A percentile compares a stretch with the other conserved stretches of the same genome.
phyloP scores from a whole-genome alignment of 37 sponge, comb jelly and placozoan genomes.

The Axinella damicornis region DNA sequence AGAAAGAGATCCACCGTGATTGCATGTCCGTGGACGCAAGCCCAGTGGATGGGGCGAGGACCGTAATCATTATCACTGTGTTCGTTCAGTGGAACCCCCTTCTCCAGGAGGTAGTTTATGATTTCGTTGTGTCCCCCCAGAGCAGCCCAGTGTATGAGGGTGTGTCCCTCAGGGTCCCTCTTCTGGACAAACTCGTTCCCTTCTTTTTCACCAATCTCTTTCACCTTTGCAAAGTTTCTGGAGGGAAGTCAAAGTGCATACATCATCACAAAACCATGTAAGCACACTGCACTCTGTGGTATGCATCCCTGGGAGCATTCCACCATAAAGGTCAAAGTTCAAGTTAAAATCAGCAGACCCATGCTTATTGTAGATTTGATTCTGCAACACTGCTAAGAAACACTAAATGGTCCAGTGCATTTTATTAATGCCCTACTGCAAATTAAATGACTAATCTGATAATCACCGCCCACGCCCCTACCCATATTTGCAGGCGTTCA shows the following conservation, averaged over 20 bases:
- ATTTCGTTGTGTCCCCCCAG: slow-evolving; percentile 70
- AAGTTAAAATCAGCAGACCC: too few relatives aligned
- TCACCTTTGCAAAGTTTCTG: slow-evolving; percentile 52
- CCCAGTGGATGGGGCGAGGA: slow-evolving; percentile 87
- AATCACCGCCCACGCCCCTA: too few relatives aligned
- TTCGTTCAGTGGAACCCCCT: slow-evolving; percentile 71
- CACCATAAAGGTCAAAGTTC: too few relatives aligned
- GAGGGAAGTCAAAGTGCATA: background rate
- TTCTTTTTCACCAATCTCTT: slow-evolving; percentile 58
- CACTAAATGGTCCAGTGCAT: too few relatives aligned
- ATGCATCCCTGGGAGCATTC: too few relatives aligned
- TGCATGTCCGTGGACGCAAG: slow-evolving; percentile 81
- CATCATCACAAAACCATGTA: too few relatives aligned
- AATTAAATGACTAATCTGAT: too few relatives aligned
- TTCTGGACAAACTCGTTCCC: slow-evolving; percentile 14
- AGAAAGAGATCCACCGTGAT: slow-evolving; percentile 64
- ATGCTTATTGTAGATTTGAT: too few relatives aligned
- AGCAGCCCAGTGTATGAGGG: slow-evolving; percentile 84
- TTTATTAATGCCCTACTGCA: too few relatives aligned
- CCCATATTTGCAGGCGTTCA: slow-evolving; percentile 65
- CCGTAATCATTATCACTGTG: slow-evolving; percentile 85
- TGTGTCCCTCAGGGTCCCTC: slow-evolving; percentile 75
- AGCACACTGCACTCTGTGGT: too few relatives aligned
- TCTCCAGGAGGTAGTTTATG: slow-evolving; percentile 64
- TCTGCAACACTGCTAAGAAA: too few relatives aligned